Evolutionary conservation across 2,888 invertebrate species (phyloP).

Genomic region (Caenorhabditis angaria): DNA sequence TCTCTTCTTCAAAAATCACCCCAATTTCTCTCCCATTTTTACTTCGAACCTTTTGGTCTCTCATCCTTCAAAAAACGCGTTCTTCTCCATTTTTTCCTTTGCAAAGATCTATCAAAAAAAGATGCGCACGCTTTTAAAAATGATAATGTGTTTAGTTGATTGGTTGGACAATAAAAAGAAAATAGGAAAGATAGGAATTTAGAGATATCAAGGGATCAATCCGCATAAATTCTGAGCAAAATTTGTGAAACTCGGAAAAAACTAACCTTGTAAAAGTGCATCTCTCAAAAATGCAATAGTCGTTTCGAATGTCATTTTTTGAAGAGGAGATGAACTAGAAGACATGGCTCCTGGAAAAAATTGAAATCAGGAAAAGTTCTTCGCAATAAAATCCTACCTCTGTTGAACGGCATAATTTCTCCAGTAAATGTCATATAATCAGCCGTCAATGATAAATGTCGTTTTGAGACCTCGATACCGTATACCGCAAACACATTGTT

Average conservation of each 20-base stretch:
- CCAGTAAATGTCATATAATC: slow-evolving; percentile 99
- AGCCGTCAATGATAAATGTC: slow-evolving; percentile 90
- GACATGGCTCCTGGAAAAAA: slow-evolving; percentile 80
- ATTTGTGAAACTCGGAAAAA: slow-evolving; percentile 5
- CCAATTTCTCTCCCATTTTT: background rate
- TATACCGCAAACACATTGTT: slow-evolving; percentile 95
- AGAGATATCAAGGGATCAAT: slow-evolving; percentile 10
- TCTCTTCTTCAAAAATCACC: background rate
- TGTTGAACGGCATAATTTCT: slow-evolving; percentile 86
- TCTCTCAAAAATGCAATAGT: slow-evolving; percentile 85
- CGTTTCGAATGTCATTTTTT: slow-evolving; percentile 98
- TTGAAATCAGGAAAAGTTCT: too few species aligned
- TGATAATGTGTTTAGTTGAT: background rate
- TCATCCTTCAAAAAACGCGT: slow-evolving; percentile 18
- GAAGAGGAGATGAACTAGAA: slow-evolving; percentile 88
- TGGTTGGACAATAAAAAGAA: too few species aligned
- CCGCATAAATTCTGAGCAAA: background rate
- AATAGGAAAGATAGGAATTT: too few species aligned
- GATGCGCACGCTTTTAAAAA: slow-evolving; percentile 5
- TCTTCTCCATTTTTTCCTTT: background rate
- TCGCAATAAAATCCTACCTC: slow-evolving; percentile 75
- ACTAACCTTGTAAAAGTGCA: slow-evolving; percentile 79
- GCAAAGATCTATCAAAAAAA: slow-evolving; percentile 13
- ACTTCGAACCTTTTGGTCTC: slow-evolving; percentile 2
- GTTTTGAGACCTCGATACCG: slow-evolving; percentile 91